Base-by-base conservation (phyloP, 1,140 invertebrate genomes). In the Magallana ariakensis region DNA sequence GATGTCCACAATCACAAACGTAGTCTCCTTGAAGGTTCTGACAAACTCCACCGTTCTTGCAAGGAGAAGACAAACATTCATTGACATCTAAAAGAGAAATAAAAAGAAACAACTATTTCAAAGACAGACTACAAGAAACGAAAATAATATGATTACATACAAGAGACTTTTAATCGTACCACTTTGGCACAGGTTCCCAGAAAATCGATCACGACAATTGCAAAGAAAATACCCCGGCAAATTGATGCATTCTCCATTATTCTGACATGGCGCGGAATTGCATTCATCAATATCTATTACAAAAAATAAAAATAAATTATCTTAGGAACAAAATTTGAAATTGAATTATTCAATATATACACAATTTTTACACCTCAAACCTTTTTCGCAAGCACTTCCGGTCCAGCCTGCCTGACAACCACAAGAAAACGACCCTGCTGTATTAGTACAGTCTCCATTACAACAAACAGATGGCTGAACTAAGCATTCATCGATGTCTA, bases 1-100 rank as follows among this genome's bases (percentile, higher is more conserved):
- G 98, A 26, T 97, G 95, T 15, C 98, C 98, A 95, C 99, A 99
- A 19, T 87, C 80, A 87, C 94, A 95, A 55, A 22, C 88, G 87
- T 92, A 82, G 10, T 19, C 56, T 55, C 58, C 84, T 6, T 9
- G 54, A 0, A 13, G 13, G 70, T 70, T 60, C n/a, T 10, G 46
- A 33, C 84, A 85, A 16, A 55, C 16, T 85, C 62, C 53, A 16
- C 62, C 62, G 46, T 66, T 66, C n/a, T 53, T 55, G 53, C 53
- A 54, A 53, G 57, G 58, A 22, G 53, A 54, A 1, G 6, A 56
- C 15, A 56, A 5, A 46, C 66, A 66, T 26, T 85, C 53, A 70
- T 55, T 53, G 9, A 81, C 46, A 81, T 81, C 80, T 81, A 13
- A 16, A 81, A 11, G 16, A 16, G 0, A 81, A n/a, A 46, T 46